phyloP scores from a whole-genome alignment of 2,888 invertebrate species.

The Lycophotia porphyrea region DNA sequence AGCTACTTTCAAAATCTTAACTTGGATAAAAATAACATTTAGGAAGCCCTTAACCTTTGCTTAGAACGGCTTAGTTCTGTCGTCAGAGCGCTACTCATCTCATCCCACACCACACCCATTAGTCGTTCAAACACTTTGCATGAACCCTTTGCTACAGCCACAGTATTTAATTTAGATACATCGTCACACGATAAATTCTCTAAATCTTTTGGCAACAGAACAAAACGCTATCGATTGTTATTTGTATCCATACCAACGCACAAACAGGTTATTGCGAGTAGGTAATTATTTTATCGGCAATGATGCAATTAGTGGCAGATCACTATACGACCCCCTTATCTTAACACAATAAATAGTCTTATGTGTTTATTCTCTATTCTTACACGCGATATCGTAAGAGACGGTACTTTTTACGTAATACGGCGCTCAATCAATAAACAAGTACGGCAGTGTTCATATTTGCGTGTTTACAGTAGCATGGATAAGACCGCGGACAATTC shows the following conservation, averaged over 20 bases:
- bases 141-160: background rate
- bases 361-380: constrained; percentile 49
- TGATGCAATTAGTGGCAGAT: constrained; percentile 68
- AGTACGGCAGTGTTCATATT: constrained; percentile 60
- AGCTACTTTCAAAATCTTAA: background rate
- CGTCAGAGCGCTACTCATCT: background rate
- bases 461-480: constrained; percentile 62
- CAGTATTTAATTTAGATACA: constrained; percentile 19
- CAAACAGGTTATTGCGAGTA: constrained; percentile 51
- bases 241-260: constrained; percentile 68
- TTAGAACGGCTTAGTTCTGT: background rate
- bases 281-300: constrained; percentile 60
- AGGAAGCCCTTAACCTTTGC: background rate
- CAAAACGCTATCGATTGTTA: constrained; percentile 60
- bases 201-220: constrained; percentile 49
- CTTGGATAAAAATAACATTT: background rate
- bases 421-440: constrained; percentile 59
- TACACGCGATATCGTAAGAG: constrained; percentile 47
- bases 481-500: constrained; percentile 74
- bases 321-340: constrained; percentile 66
- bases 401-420: constrained; percentile 55
- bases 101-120: constrained; percentile 6
- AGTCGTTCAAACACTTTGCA: constrained; percentile 9
- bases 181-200: constrained; percentile 37
- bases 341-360: constrained; percentile 57